Conservation (phyloP, 2,113 vertebrate species). For the Dromiciops gliroides region DNA sequence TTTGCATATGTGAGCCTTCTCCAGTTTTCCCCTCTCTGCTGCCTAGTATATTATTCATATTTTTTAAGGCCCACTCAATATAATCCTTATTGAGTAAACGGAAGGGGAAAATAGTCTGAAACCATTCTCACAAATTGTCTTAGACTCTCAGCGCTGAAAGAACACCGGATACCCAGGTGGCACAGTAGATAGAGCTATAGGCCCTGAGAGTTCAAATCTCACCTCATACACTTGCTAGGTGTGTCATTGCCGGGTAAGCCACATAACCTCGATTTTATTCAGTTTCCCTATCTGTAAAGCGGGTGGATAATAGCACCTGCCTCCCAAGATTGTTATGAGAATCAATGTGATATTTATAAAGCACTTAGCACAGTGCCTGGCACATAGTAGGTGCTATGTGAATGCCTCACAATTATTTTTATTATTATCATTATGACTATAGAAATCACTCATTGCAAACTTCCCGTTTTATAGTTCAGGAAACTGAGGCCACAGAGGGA, state of each 20-base stretch:
- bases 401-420: background rate
- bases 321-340: background rate
- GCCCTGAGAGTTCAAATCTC: background rate
- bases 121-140: background rate
- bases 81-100: background rate
- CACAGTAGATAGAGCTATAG: background rate
- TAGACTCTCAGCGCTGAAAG: background rate
- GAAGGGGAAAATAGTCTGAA: background rate
- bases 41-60: background rate
- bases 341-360: background rate
- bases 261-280: background rate
- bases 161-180: background rate
- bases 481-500: background rate
- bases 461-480: background rate
- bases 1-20: background rate
- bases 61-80: background rate
- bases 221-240: background rate
- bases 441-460: background rate
- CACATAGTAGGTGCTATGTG: background rate
- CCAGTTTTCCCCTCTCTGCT: background rate
- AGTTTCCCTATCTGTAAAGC: too few species aligned
- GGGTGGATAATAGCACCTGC: background rate
- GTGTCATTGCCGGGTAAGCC: background rate
- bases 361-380: background rate
- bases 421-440: background rate